Evolutionary conservation across 2,113 vertebrate genomes (phyloP), one percentile per base, ranked within the genome.

Genomic region (Saccopteryx bilineata): DNA sequence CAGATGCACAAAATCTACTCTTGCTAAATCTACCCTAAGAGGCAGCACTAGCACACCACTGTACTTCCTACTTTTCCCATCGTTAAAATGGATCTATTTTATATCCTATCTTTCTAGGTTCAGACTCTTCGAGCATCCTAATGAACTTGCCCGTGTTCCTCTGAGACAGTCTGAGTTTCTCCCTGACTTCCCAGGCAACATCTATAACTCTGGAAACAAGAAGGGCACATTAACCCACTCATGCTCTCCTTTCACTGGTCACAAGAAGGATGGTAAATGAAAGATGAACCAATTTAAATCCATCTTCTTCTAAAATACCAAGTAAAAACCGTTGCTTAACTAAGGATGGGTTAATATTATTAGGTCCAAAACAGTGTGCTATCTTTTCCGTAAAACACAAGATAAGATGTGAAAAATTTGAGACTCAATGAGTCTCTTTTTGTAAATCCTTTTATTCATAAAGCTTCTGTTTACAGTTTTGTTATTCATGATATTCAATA

Each of bases 401-500:
- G 23, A 93, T 39, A 28, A 75, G 23, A 93, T 39, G 7, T 17
- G 48, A 78, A 90, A 95, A 90, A 61, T 9, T n/a, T 39, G 39
- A 39, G 7, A 71, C 11, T 91, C 50, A 24, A 76, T 33, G 9
- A 84, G 9, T n/a, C 80, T 74, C 88, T 87, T 24, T 68, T 56
- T 90, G 28, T 65, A 68, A 94, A 15, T 74, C 6, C 26, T 69
- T 75, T 96, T 96, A 97, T 96, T 87, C 26, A 87, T 15, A 74
- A 23, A 75, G 95, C 24, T 9, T 95, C 76, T 63, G 61, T 95
- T 94, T 5, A 33, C 13, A 69, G 15, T 85, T 93, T 95, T n/a
- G 66, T 69, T 96, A 18, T 76, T 58, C 93, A 92, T 61, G 5
- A 24, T 92, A 65, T 58, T 94, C 23, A 31, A 28, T 58, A 60